A percentile compares a stretch with the other conserved stretches of the same genome.
Evolutionary conservation across 2,797 vertebrate species (phyloP).

Genomic region (Cottoperca gobio): DNA sequence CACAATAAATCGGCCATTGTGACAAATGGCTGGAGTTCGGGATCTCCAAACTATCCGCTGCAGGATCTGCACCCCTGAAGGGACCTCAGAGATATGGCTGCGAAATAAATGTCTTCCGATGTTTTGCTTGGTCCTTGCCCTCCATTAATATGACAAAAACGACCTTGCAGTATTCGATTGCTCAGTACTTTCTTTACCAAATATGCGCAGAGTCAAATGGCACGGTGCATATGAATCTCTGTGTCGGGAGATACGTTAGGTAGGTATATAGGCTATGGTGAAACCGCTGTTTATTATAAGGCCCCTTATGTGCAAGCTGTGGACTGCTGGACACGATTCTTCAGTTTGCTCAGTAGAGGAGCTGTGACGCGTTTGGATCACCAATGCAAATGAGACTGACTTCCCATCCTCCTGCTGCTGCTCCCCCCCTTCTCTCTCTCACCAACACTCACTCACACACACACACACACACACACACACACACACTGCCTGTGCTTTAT

Average conservation of each 20-base stretch:
- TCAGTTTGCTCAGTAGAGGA: conserved; percentile 44
- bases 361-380: conserved; percentile 74
- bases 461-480: conserved; percentile 36
- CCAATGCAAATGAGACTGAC: conserved; percentile 78
- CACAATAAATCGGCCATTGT: background rate
- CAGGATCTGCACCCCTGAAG: background rate
- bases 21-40: background rate
- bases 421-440: conserved; percentile 1
- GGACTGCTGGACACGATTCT: conserved; percentile 56
- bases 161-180: background rate
- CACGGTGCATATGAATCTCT: background rate
- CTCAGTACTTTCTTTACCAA: background rate
- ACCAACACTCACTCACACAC: conserved; percentile 1
- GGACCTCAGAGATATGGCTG: background rate
- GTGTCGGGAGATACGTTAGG: background rate
- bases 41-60: background rate
- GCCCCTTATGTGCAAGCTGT: conserved; percentile 1
- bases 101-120: background rate
- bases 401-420: conserved; percentile 18
- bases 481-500: conserved; percentile 52
- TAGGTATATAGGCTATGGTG: too few relatives aligned
- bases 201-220: background rate
- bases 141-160: background rate
- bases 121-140: background rate
- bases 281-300: background rate